A percentile compares a stretch with the other conserved stretches of the same genome.
Evolutionary conservation across 2,113 vertebrate species (phyloP).

Genomic region (Etheostoma spectabile): DNA sequence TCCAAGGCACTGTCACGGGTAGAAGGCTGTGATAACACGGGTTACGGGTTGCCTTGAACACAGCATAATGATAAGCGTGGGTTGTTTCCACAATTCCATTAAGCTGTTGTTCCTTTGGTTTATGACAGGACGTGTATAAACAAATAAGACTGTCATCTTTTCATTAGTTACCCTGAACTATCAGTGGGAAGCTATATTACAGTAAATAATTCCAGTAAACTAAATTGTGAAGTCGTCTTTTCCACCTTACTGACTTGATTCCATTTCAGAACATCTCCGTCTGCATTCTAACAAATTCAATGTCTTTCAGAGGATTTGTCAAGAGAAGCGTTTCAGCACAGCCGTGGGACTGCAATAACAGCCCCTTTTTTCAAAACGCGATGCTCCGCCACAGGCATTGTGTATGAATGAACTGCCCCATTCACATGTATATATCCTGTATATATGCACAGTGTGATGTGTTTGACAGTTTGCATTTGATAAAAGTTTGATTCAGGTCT

Average conservation of each 20-base stretch:
- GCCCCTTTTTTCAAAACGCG: too few relatives aligned
- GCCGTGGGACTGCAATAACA: too few relatives aligned
- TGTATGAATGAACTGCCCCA: neutral
- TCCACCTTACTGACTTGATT: neutral
- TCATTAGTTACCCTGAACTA: conserved; percentile 7
- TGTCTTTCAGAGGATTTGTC: neutral
- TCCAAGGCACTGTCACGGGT: too few relatives aligned
- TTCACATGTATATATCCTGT: too few relatives aligned
- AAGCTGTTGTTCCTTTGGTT: conserved; percentile 17
- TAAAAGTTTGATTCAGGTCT: neutral
- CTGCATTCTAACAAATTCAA: neutral
- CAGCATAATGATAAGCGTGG: conserved; percentile 9
- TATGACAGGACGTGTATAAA: conserved; percentile 5
- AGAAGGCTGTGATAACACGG: too few relatives aligned
- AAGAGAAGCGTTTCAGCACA: too few relatives aligned
- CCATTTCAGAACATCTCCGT: neutral
- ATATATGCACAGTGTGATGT: neutral
- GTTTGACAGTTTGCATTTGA: neutral
- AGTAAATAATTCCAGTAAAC: neutral
- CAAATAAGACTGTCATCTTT: conserved; percentile 5
- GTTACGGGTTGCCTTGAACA: too few relatives aligned
- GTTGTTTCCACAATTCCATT: conserved; percentile 23
- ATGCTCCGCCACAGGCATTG: too few relatives aligned
- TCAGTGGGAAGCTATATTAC: neutral
- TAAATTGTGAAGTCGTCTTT: neutral